A percentile compares a stretch with the other conserved stretches of the same genome.
Conservation (phyloP, 37 sponge, comb jelly and placozoan genomes). For the Sycon ciliatum region DNA sequence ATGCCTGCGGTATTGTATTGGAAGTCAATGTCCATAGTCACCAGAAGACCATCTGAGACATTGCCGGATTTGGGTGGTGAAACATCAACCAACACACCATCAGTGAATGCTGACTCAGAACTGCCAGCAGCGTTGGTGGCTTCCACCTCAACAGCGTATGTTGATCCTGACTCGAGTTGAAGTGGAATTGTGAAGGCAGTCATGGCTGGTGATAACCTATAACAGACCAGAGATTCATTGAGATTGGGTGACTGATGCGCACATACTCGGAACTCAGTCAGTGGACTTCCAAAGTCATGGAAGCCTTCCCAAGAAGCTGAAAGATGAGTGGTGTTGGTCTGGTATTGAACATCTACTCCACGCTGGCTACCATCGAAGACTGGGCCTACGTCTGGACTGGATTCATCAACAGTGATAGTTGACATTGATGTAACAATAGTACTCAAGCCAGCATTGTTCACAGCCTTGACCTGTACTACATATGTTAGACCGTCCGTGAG, state of each 20-base stretch:
- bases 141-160: constrained; percentile 23
- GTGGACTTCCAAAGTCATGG: constrained; percentile 21
- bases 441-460: too few species aligned
- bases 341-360: background rate
- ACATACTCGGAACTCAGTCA: constrained; percentile 58
- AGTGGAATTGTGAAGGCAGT: constrained; percentile 10
- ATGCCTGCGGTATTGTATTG: too few species aligned
- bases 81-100: constrained; percentile 49
- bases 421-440: constrained; percentile 12
- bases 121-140: constrained; percentile 41
- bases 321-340: background rate
- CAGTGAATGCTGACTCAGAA: background rate
- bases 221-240: too few species aligned
- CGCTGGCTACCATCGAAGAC: background rate
- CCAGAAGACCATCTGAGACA: too few species aligned
- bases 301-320: background rate
- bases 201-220: background rate
- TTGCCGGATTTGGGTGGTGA: constrained; percentile 73
- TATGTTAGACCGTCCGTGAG: constrained; percentile 19
- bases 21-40: too few species aligned
- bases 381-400: constrained; percentile 18
- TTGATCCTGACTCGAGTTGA: constrained; percentile 36
- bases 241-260: too few species aligned
- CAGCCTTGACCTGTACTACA: too few species aligned
- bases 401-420: background rate